Conservation (phyloP, 1,140 invertebrate species). For the Heterodera carotae region DNA sequence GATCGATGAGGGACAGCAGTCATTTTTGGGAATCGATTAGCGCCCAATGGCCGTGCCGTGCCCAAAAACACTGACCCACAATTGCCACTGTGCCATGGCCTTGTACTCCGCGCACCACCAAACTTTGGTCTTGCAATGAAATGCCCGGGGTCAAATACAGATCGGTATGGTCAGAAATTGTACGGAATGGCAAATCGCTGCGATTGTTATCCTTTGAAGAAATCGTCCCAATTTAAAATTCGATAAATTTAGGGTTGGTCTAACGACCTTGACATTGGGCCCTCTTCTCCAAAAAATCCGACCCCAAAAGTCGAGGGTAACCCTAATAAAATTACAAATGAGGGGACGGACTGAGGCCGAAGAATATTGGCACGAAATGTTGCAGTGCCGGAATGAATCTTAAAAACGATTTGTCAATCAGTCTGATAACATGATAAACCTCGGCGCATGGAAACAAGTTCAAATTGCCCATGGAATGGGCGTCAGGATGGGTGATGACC, state of each 20-base stretch:
- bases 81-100: constrained; percentile 41
- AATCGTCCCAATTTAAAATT: background rate
- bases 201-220: constrained; percentile 33
- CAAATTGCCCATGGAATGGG: constrained; percentile 43
- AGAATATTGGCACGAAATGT: constrained; percentile 3
- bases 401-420: background rate
- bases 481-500: constrained; percentile 36
- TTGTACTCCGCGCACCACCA: constrained; percentile 33
- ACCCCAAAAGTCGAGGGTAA: no score
- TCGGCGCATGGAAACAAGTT: constrained; percentile 40
- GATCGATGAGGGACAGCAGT: background rate
- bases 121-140: constrained; percentile 41
- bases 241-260: background rate
- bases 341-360: constrained; percentile 25
- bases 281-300: no score
- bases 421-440: constrained; percentile 12
- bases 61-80: constrained; percentile 16
- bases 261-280: constrained; percentile 7
- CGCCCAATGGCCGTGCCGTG: background rate
- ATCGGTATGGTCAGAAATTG: constrained; percentile 39
- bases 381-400: constrained; percentile 9
- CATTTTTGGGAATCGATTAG: background rate
- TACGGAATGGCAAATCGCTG: constrained; percentile 36
- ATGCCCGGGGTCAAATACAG: constrained; percentile 37
- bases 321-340: constrained; percentile 22